phyloP scores from a whole-genome alignment of 2,797 vertebrate genomes.

The Hybognathus amarus region DNA sequence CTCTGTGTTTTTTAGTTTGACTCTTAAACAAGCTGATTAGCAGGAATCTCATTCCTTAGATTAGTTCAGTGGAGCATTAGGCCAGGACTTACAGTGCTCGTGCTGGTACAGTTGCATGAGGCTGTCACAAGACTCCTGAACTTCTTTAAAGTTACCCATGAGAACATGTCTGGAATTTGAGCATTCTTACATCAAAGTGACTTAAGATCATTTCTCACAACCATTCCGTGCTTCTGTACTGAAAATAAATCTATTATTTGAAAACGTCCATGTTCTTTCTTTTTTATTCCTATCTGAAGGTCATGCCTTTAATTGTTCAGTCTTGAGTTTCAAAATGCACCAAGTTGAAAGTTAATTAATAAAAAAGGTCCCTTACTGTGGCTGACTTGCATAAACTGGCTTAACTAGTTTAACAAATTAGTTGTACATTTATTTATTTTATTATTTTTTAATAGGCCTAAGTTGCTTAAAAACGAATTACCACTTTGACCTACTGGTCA shows the following conservation, averaged over 20 bases:
- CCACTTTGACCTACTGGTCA: not conserved
- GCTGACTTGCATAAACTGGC: too few species aligned
- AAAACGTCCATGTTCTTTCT: too few species aligned
- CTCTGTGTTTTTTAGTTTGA: constrained; percentile 9
- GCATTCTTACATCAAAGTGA: not conserved
- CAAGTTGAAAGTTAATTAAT: too few species aligned
- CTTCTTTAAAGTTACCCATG: not conserved
- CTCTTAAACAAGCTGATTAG: not conserved
- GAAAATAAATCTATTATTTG: not conserved
- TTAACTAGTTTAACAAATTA: too few species aligned
- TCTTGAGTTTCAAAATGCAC: too few species aligned
- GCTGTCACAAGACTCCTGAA: constrained; percentile 27
- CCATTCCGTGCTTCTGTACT: too few species aligned
- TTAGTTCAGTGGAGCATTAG: constrained; percentile 5
- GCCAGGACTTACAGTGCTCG: not conserved
- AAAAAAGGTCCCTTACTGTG: too few species aligned
- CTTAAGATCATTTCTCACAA: not conserved
- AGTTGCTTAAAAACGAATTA: not conserved
- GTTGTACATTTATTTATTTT: too few species aligned
- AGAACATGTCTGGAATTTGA: not conserved
- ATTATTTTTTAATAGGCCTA: too few species aligned
- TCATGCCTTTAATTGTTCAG: not conserved
- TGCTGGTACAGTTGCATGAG: constrained; percentile 17
- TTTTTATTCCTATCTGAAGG: not conserved
- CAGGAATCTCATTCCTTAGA: constrained; percentile 34